A percentile compares a stretch with the other conserved stretches of the same genome.
Conservation (phyloP, 2,888 invertebrate species). For the Tetanocera ferruginea region DNA sequence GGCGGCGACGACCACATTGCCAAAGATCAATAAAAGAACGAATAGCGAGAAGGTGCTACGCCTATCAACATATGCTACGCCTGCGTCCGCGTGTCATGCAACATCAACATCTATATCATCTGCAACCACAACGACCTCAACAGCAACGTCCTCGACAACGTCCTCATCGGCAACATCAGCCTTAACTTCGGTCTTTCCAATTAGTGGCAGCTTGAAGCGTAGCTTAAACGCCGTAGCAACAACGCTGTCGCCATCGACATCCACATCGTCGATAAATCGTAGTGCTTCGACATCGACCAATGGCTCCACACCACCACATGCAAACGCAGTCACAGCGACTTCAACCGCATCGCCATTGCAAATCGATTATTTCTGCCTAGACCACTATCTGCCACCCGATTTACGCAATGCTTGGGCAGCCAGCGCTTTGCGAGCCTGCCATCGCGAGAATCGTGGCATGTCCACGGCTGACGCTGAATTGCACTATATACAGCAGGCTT, state of each 20-base stretch:
- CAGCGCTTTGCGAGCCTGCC: slow-evolving; percentile 78
- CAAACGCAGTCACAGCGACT: background rate
- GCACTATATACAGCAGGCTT: slow-evolving; percentile 91
- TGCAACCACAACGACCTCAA: slow-evolving; percentile 7
- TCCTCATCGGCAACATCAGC: slow-evolving; percentile 29
- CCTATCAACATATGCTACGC: slow-evolving; percentile 58
- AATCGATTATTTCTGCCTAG: slow-evolving; percentile 80
- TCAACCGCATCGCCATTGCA: background rate
- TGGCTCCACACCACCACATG: slow-evolving; percentile 46
- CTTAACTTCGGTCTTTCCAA: slow-evolving; percentile 41
- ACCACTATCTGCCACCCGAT: slow-evolving; percentile 85
- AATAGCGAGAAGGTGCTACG: slow-evolving; percentile 61
- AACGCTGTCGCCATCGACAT: slow-evolving; percentile 54
- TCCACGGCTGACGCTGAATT: slow-evolving; percentile 85
- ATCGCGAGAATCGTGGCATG: slow-evolving; percentile 85
- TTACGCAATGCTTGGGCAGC: slow-evolving; percentile 73
- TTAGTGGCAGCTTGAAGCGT: slow-evolving; percentile 48
- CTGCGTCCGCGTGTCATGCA: slow-evolving; percentile 39
- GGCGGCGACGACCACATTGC: slow-evolving; percentile 59
- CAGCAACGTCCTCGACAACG: slow-evolving; percentile 25
- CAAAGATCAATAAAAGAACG: slow-evolving; percentile 61
- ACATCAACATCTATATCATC: slow-evolving; percentile 33
- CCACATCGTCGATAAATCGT: slow-evolving; percentile 52
- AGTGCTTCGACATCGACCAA: slow-evolving; percentile 44
- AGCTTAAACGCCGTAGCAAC: slow-evolving; percentile 48